Percentiles rank a stretch among this genome's conserved stretches.
Conservation (phyloP, 2,888 invertebrate species). For the Lacanobia oleracea region DNA sequence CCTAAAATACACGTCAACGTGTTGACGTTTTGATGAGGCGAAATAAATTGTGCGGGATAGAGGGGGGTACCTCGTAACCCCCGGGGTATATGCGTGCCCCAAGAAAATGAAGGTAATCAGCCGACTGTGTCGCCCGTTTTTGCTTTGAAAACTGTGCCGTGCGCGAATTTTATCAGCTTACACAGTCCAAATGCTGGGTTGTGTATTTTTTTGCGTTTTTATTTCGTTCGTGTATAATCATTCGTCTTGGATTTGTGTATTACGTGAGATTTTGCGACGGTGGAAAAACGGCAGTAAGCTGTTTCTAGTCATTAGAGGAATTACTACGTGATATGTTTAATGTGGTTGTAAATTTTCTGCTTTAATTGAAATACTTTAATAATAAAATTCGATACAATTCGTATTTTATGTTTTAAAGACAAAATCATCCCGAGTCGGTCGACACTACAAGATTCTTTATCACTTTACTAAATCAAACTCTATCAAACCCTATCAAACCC, state of each 20-base stretch:
- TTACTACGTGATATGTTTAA: background rate
- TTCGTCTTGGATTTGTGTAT: slow-evolving; percentile 56
- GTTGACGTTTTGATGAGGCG: slow-evolving; percentile 90
- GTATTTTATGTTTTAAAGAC: no score
- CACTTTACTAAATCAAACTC: background rate
- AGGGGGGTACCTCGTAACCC: slow-evolving; percentile 71
- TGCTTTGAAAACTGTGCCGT: slow-evolving; percentile 72
- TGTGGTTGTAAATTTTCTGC: background rate
- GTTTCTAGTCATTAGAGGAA: slow-evolving; percentile 3
- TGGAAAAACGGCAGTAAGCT: slow-evolving; percentile 18
- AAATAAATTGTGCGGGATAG: slow-evolving; percentile 84
- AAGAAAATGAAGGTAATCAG: slow-evolving; percentile 89
- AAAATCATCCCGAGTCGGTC: background rate
- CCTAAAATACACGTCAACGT: slow-evolving; percentile 89
- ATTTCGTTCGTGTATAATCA: slow-evolving; percentile 61
- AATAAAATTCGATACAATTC: no score
- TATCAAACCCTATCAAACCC: no score
- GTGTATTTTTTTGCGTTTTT: slow-evolving; percentile 60
- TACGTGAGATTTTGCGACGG: slow-evolving; percentile 28
- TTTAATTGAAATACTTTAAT: background rate
- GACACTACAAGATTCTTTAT: background rate
- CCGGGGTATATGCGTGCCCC: slow-evolving; percentile 82
- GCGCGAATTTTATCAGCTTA: slow-evolving; percentile 73
- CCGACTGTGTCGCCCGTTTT: slow-evolving; percentile 69
- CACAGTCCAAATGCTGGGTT: slow-evolving; percentile 61